These are phyloP conservation scores for Euthynnus affinis DNA, from an alignment of 2,797 vertebrate species.

Conservation along the genomic window DNA sequence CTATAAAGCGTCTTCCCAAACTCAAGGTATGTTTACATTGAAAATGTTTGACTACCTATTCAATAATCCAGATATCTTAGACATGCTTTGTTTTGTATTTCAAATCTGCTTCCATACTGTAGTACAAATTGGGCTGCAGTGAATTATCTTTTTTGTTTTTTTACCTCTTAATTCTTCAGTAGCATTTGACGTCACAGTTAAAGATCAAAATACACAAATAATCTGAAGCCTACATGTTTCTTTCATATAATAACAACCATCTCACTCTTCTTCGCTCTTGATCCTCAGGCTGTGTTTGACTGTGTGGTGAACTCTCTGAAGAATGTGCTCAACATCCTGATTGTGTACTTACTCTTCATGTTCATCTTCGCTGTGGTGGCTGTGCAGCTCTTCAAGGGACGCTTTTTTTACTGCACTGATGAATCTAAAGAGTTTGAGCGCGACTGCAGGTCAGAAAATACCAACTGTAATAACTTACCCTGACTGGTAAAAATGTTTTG, in stretches of 20 bases:
- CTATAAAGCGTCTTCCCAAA: conserved; percentile 96
- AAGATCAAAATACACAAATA: conserved; percentile 6
- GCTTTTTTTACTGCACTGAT: conserved; percentile 96
- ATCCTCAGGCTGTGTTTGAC: conserved; percentile 92
- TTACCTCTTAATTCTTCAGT: no score
- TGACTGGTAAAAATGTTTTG: neutral
- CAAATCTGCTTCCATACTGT: neutral
- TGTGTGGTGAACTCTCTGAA: conserved; percentile 98
- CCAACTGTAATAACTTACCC: neutral
- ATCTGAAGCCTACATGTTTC: neutral
- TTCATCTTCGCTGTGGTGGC: conserved; percentile 98
- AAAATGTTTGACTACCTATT: neutral
- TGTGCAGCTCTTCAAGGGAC: conserved; percentile 96
- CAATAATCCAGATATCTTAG: neutral
- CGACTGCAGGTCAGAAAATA: conserved; percentile 85
- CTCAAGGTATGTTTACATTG: conserved; percentile 91
- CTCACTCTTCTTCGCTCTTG: conserved; percentile 46
- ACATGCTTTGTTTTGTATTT: neutral
- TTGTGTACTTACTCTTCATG: conserved; percentile 99
- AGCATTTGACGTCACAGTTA: neutral
- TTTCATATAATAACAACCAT: conserved; percentile 6
- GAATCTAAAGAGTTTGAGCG: conserved; percentile 94
- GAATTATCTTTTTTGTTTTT: neutral
- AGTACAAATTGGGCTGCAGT: neutral
- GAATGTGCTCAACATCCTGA: conserved; percentile 97